Conservation (phyloP, 2,888 invertebrate species). For the Napeogenes inachia region DNA sequence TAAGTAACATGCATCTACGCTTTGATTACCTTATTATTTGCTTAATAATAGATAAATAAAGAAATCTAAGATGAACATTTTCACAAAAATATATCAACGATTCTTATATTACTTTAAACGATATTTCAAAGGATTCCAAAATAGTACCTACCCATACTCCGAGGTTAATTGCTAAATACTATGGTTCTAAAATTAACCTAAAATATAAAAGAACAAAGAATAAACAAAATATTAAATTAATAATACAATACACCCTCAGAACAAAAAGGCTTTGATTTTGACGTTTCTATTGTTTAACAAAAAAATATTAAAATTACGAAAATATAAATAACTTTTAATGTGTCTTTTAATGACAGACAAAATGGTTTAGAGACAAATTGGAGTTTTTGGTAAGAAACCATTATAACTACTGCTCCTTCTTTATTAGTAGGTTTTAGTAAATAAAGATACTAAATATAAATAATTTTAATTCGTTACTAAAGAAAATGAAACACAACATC, state of each 20-base stretch:
- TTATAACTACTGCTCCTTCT: no score
- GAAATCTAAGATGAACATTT: no score
- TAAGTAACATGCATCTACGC: not conserved
- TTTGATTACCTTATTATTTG: not conserved
- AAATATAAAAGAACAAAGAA: constrained; percentile 23
- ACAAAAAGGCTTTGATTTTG: constrained; percentile 11
- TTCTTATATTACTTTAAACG: not conserved
- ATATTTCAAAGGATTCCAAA: constrained; percentile 20
- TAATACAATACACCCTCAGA: constrained; percentile 13
- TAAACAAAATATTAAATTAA: constrained; percentile 25
- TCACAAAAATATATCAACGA: no score
- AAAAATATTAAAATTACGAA: not conserved
- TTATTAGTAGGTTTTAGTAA: no score
- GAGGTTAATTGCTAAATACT: constrained; percentile 47
- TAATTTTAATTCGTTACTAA: no score
- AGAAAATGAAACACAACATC: no score
- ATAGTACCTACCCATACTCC: constrained; percentile 30
- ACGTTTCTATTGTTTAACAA: constrained; percentile 4
- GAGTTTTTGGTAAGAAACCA: no score
- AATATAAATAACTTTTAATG: not conserved
- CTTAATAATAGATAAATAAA: no score
- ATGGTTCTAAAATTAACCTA: constrained; percentile 44
- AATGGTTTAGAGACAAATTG: no score
- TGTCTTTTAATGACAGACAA: no score
- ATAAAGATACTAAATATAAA: no score